Conservation (phyloP, 1,140 invertebrate genomes). For the Oreohelix idahoensis region DNA sequence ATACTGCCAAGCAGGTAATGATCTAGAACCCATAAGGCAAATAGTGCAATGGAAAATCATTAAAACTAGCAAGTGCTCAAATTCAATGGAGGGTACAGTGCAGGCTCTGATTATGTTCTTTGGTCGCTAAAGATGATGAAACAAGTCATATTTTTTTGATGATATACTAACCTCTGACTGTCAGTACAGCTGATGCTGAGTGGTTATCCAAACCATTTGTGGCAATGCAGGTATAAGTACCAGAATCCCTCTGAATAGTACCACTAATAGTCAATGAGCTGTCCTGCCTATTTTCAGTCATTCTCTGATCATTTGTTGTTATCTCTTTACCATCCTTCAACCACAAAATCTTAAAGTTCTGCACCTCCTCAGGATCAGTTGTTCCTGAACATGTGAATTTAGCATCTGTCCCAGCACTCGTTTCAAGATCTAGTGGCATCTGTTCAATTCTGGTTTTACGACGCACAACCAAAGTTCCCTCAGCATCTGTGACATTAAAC, state of each 20-base stretch:
- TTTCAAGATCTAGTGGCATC: conserved; percentile 62
- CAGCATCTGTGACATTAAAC: conserved; percentile 78
- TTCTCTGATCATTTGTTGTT: conserved; percentile 82
- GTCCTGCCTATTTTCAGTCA: conserved; percentile 78
- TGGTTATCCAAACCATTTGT: conserved; percentile 89
- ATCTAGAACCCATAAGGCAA: too few species aligned
- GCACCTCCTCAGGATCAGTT: conserved; percentile 60
- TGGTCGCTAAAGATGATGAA: too few species aligned
- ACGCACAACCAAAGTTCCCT: conserved; percentile 45
- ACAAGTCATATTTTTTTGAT: not conserved
- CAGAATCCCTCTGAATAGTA: conserved; percentile 94
- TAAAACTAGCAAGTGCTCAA: too few species aligned
- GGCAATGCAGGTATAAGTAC: conserved; percentile 96
- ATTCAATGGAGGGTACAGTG: too few species aligned
- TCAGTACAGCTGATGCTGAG: conserved; percentile 87
- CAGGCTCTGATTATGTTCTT: too few species aligned
- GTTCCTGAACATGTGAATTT: conserved; percentile 66
- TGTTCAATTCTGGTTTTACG: conserved; percentile 62
- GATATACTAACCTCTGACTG: conserved; percentile 84
- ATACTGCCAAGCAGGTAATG: too few species aligned
- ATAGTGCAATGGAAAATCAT: too few species aligned
- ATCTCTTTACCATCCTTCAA: conserved; percentile 76
- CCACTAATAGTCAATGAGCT: conserved; percentile 94
- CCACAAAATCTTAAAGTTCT: conserved; percentile 62
- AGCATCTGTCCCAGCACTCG: conserved; percentile 55